Conservation (phyloP, 2,113 vertebrate species). For the Lethenteron reissneri region DNA sequence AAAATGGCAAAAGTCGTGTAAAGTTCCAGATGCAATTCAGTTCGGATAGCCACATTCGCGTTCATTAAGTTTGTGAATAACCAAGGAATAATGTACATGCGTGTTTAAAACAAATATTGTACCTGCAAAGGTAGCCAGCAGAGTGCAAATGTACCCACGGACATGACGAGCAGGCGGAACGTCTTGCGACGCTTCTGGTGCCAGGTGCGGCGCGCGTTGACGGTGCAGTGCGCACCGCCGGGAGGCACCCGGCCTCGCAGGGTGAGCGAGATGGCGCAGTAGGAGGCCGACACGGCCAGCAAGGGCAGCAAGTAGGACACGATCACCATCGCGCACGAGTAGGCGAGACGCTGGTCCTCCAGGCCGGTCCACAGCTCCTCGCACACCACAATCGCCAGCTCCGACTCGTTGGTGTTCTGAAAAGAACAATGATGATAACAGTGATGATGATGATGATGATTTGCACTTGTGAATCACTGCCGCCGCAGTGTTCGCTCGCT, state of each 20-base stretch:
- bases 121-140: constrained; percentile 55
- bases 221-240: constrained; percentile 18
- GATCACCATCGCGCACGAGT: constrained; percentile 45
- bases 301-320: constrained; percentile 50
- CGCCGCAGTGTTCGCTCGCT: too few relatives aligned
- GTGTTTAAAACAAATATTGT: background rate
- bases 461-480: too few relatives aligned
- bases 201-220: constrained; percentile 26
- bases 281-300: constrained; percentile 34
- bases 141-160: constrained; percentile 41
- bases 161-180: constrained; percentile 37
- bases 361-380: constrained; percentile 48
- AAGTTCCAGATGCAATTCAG: too few relatives aligned
- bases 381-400: constrained; percentile 43
- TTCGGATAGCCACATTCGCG: too few relatives aligned
- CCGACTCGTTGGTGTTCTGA: constrained; percentile 33
- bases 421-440: too few relatives aligned
- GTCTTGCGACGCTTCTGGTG: constrained; percentile 38
- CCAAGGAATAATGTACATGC: too few relatives aligned
- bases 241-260: constrained; percentile 29
- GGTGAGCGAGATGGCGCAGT: constrained; percentile 43
- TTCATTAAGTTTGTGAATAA: too few relatives aligned
- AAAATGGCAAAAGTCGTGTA: too few relatives aligned
- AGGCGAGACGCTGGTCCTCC: constrained; percentile 31
- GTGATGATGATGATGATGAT: too few relatives aligned